phyloP scores from a whole-genome alignment of 2,888 invertebrate genomes.

The Nomada goodeniana region DNA sequence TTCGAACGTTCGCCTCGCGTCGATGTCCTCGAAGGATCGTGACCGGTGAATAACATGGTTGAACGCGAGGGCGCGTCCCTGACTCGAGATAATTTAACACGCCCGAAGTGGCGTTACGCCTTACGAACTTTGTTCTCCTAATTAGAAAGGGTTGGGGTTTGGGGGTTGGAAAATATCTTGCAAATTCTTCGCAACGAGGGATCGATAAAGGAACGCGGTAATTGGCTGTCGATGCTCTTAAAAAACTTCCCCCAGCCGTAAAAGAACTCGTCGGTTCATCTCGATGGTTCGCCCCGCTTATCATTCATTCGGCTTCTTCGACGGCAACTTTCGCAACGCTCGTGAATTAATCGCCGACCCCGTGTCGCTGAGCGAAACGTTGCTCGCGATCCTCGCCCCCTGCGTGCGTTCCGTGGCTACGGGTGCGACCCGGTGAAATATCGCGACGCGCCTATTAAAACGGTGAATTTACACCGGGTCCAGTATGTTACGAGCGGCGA shows the following conservation, averaged over 20 bases:
- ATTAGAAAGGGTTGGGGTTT: conserved; percentile 3
- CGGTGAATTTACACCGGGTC: conserved; percentile 37
- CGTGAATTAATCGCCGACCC: conserved; percentile 48
- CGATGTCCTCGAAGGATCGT: background rate
- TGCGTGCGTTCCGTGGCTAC: background rate
- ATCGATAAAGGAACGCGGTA: background rate
- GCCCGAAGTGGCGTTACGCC: background rate
- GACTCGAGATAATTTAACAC: conserved; percentile 26
- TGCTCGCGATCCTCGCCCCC: conserved; percentile 33
- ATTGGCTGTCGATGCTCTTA: background rate
- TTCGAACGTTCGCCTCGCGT: background rate
- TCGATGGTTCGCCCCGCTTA: conserved; percentile 1
- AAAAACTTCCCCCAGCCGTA: no score
- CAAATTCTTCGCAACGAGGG: background rate
- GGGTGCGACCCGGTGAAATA: conserved; percentile 33
- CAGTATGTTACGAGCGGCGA: conserved; percentile 17
- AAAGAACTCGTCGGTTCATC: background rate
- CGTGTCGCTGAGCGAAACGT: conserved; percentile 31
- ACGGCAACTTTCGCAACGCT: conserved; percentile 22
- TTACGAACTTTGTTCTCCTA: background rate
- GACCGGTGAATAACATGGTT: conserved; percentile 18
- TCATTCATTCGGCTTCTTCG: conserved; percentile 39
- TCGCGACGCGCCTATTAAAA: conserved; percentile 43
- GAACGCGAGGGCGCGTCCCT: conserved; percentile 19
- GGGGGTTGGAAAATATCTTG: background rate